Base-by-base conservation (phyloP, 2,113 vertebrate genomes). In the Engystomops pustulosus region DNA sequence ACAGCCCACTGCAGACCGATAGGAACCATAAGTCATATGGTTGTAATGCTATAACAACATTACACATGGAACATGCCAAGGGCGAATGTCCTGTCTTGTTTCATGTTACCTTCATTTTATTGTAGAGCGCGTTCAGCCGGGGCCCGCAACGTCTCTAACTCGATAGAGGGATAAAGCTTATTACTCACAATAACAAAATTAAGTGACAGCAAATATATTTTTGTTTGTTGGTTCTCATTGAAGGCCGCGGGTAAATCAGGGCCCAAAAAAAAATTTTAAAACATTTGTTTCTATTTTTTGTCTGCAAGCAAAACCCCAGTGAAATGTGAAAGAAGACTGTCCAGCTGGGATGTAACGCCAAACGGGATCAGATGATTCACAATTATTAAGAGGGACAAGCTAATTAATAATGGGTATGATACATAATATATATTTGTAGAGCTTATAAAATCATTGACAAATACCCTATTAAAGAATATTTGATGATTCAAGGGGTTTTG, bases 41-140 rank as follows among this genome's bases (percentile, higher is more conserved):
- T 65, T 34, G 10, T 44, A 25, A 32, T 65, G 55, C 49, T 62
- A 47, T 83, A 83, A 83, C 71, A 83, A 62, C 70, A 65, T 83
- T 83, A 83, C 70, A 75, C 70, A 76, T 25, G 55, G 81, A 83
- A 83, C 81, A 83, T 65, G 70, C 70, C 81, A 62, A 34, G 27
- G 70, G 70, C 70, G 67, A 83, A 34, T 47, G 41, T 62, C 60
- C 38, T 75, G 38, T 75, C 45, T 75, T 49, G 81, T 47, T 83
- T 45, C 49, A 20, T 47, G 49, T 76, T 76, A 75, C 71, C 55
- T 76, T 75, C 25, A 30, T 76, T 83, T 69, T 81, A 81, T 81
- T 70, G 45, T 53, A 70, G 47, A 41, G 14, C 32, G 23, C 12
- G 49, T 32, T 69, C 62, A 80, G 23, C 79, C 45, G 12, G 18